Base-by-base conservation (phyloP, 2,113 vertebrate genomes). In the Stigmatopora argus region DNA sequence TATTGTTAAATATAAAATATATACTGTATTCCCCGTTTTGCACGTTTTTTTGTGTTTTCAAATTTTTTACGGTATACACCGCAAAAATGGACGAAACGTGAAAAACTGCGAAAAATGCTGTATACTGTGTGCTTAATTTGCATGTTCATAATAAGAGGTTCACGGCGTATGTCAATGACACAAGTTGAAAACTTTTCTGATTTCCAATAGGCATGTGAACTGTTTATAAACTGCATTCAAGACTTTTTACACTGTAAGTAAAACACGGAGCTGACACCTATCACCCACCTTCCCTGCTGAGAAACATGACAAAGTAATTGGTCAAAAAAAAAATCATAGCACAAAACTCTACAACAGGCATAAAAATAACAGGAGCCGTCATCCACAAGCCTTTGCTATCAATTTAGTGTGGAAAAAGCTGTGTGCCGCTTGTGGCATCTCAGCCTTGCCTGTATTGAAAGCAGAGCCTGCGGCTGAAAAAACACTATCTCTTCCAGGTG, bases 341-440 rank as follows among this genome's bases (percentile, higher is more conserved):
- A 57, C 73, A 75, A 83, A 84, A 79, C 84, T 75, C 82, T 80
- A 80, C 77, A 86, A 78, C 78, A 81, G 79, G 78, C 78, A 71
- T 80, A 80, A 88, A 89, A 89, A 87, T 88, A 86, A 84, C 83
- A 82, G 64, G 68, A 65, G 74, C 66, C 17, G 23, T 71, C 68
- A 75, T 85, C 86, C 84, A 83, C 81, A 81, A 83, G 75, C 83
- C 76, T 88, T 89, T 85, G 80, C 87, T 89, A 90, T 90, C 87
- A 88, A 82, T 88, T 85, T 83, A 81, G 69, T 71, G 47, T 81
- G 75, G 78, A 82, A 83, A 85, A 82, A 88, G 84, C 88, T 88
- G 87, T 88, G 86, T 70, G 78, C 74, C 67, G 80, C 83, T 72
- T 74, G 80, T 88, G 82, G 81, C 83, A 85, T 85, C 83, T 72